These are phyloP conservation scores for Hoplodrina ambigua DNA, from an alignment of 2,888 invertebrate genomes.

Conservation along the genomic window DNA sequence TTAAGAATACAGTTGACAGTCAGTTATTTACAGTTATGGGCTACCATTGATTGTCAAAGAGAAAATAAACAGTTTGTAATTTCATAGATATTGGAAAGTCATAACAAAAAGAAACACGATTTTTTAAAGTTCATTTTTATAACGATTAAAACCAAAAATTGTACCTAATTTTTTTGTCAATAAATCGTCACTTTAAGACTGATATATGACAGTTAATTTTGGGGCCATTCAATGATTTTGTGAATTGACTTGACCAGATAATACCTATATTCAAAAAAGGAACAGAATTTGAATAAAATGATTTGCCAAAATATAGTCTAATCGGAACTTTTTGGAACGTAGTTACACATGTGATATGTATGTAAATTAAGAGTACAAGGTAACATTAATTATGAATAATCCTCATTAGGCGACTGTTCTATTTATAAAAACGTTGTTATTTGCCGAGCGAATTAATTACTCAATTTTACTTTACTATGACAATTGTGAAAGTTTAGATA, in stretches of 20 bases:
- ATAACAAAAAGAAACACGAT: background rate
- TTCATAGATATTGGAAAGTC: background rate
- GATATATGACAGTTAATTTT: too few relatives aligned
- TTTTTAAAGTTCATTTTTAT: background rate
- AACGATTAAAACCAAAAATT: background rate
- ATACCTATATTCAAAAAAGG: background rate
- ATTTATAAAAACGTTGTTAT: conserved; percentile 1
- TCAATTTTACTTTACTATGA: too few relatives aligned
- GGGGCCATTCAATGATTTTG: too few relatives aligned
- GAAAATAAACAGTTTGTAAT: conserved; percentile 12
- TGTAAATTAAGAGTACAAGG: conserved; percentile 16
- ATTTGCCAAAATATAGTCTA: background rate
- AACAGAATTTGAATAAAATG: background rate
- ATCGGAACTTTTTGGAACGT: background rate
- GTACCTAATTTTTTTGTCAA: too few relatives aligned
- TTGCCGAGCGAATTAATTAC: background rate
- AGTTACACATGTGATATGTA: background rate
- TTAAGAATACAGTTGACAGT: conserved; percentile 21
- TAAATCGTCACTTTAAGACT: too few relatives aligned
- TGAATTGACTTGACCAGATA: too few relatives aligned
- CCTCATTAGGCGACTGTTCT: background rate
- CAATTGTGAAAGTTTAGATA: too few relatives aligned
- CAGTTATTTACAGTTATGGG: conserved; percentile 8
- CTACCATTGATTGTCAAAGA: background rate
- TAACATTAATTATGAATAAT: conserved; percentile 18